Conservation (phyloP, 2,113 vertebrate species). For the Plotosus lineatus region DNA sequence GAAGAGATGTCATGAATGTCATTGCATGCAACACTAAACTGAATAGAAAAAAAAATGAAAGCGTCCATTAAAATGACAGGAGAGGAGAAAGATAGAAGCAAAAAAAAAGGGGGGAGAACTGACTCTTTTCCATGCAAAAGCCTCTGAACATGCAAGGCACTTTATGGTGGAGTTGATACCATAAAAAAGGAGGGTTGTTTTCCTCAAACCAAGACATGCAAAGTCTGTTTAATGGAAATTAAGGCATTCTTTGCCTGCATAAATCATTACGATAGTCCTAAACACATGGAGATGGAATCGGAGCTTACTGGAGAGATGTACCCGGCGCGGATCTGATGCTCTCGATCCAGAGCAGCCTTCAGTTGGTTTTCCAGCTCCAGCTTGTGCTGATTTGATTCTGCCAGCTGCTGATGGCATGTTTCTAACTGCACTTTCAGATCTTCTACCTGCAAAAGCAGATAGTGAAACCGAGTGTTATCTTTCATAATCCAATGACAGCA, state of each 20-base stretch:
- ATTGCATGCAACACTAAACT: conserved; percentile 46
- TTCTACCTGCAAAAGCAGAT: conserved; percentile 67
- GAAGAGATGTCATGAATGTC: conserved; percentile 17
- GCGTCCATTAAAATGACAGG: conserved; percentile 47
- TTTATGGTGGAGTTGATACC: conserved; percentile 53
- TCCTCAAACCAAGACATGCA: conserved; percentile 73
- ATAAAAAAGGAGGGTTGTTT: conserved; percentile 62
- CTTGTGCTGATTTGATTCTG: conserved; percentile 73
- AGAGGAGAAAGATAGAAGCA: conserved; percentile 62
- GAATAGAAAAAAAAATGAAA: background rate
- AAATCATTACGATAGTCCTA: background rate
- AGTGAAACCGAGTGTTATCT: background rate
- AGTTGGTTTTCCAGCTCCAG: conserved; percentile 75
- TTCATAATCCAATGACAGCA: background rate
- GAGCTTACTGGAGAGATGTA: conserved; percentile 79
- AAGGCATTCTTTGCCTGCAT: conserved; percentile 34
- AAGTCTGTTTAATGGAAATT: conserved; percentile 68
- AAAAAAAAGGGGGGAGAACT: conserved; percentile 48
- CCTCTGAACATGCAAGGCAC: conserved; percentile 72
- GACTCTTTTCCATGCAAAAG: conserved; percentile 72
- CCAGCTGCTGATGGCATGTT: conserved; percentile 74
- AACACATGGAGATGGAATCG: background rate
- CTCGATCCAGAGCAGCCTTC: conserved; percentile 69
- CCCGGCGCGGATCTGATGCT: conserved; percentile 71
- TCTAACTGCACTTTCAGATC: conserved; percentile 75